Percentiles rank a stretch among this genome's conserved stretches.
These are phyloP conservation scores for Meghimatium bilineatum DNA, from an alignment of 2,888 invertebrate genomes.

Conservation along the genomic window DNA sequence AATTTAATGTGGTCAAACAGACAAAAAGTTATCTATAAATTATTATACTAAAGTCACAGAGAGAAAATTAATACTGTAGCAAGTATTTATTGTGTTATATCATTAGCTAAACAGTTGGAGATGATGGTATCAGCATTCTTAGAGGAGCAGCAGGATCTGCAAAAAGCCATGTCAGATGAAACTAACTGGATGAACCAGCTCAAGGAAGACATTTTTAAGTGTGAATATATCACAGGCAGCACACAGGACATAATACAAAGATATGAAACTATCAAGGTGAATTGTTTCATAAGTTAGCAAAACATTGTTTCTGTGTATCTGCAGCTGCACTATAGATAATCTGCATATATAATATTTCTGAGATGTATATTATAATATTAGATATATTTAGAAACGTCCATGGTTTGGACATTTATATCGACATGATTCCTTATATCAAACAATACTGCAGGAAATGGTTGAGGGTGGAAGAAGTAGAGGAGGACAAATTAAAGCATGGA, in stretches of 20 bases:
- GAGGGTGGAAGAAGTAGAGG: too few relatives aligned
- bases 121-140: conserved; percentile 85
- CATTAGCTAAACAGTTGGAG: conserved; percentile 81
- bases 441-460: too few relatives aligned
- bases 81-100: background rate
- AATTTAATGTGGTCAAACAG: too few relatives aligned
- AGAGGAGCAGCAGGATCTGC: conserved; percentile 68
- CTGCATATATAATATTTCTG: background rate
- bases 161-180: conserved; percentile 67
- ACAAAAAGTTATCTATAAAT: too few relatives aligned
- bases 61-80: background rate
- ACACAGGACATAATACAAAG: conserved; percentile 89
- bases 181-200: conserved; percentile 68
- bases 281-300: background rate
- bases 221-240: conserved; percentile 82
- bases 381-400: too few relatives aligned
- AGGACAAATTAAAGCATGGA: too few relatives aligned
- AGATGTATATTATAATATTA: too few relatives aligned
- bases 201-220: conserved; percentile 68
- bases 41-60: too few relatives aligned
- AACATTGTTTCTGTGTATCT: background rate
- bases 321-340: background rate
- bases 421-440: too few relatives aligned
- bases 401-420: too few relatives aligned
- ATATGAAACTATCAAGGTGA: conserved; percentile 84